Conservation (phyloP, 2,888 invertebrate genomes). For the Phragmatobia fuliginosa region DNA sequence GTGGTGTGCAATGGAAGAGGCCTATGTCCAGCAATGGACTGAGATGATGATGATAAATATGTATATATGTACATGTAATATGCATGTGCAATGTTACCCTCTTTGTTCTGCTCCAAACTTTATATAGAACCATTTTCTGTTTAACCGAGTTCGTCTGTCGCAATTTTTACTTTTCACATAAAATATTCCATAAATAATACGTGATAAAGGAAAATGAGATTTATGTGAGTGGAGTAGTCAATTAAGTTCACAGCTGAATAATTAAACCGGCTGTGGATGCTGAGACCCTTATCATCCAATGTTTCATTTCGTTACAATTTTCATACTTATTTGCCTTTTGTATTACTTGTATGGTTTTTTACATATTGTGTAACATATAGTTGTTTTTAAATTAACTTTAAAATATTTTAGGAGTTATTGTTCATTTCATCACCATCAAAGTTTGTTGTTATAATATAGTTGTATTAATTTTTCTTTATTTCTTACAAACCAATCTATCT, state of each 20-base stretch:
- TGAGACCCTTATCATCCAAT: constrained; percentile 74
- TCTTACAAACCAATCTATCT: not conserved
- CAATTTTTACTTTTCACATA: constrained; percentile 38
- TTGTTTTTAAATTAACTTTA: not conserved
- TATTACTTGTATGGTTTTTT: constrained; percentile 28
- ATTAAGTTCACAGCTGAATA: constrained; percentile 78
- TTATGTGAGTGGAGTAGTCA: constrained; percentile 66
- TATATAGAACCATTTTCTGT: constrained; percentile 12
- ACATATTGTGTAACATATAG: constrained; percentile 31
- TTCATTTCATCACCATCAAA: no score
- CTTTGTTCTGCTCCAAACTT: not conserved
- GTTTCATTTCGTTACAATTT: constrained; percentile 71
- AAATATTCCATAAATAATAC: constrained; percentile 56
- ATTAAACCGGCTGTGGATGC: constrained; percentile 64
- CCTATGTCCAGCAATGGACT: no score
- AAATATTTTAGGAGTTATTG: no score
- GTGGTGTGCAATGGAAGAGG: no score
- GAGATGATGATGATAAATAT: no score
- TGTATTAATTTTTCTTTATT: not conserved
- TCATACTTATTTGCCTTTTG: constrained; percentile 66
- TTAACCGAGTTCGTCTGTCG: constrained; percentile 20
- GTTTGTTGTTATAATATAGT: no score
- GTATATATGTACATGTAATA: no score
- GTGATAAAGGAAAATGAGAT: constrained; percentile 61
- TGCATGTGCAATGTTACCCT: not conserved